These are phyloP conservation scores for Orius insidiosus DNA, from an alignment of 1,140 invertebrate species.

Conservation along the genomic window DNA sequence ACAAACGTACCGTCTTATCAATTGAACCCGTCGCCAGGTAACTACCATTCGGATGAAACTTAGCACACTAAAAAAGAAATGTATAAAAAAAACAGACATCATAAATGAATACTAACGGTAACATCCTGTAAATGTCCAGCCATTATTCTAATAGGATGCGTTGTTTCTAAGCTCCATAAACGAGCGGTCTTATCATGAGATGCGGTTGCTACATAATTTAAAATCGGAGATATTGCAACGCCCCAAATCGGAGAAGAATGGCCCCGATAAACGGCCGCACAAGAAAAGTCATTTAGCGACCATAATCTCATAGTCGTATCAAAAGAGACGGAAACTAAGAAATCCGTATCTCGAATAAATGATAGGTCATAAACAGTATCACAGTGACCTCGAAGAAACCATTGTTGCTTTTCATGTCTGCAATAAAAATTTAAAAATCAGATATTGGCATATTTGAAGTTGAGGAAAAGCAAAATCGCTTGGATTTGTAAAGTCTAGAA, in stretches of 20 bases:
- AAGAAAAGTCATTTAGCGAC: conserved; percentile 45
- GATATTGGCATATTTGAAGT: too few relatives aligned
- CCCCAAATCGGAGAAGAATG: conserved; percentile 79
- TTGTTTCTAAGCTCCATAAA: conserved; percentile 67
- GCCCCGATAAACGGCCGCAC: conserved; percentile 55
- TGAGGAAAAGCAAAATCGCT: too few relatives aligned
- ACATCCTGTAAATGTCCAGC: conserved; percentile 69
- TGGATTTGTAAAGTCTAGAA: too few relatives aligned
- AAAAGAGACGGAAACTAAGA: conserved; percentile 56
- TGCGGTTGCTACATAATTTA: conserved; percentile 58
- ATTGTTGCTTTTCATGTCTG: conserved; percentile 13
- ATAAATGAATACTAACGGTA: conserved; percentile 36
- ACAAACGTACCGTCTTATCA: conserved; percentile 58
- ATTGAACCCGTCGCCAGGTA: conserved; percentile 63
- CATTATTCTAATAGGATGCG: conserved; percentile 60
- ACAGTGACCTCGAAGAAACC: conserved; percentile 46
- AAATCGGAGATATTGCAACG: conserved; percentile 54
- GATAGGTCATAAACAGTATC: conserved; percentile 53
- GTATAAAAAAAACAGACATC: conserved; percentile 11
- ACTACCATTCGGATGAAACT: conserved; percentile 66
- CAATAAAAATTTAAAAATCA: too few relatives aligned
- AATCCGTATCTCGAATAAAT: conserved; percentile 37
- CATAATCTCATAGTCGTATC: conserved; percentile 59
- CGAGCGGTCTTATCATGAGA: conserved; percentile 70
- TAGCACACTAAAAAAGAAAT: conserved; percentile 38